A percentile compares a stretch with the other conserved stretches of the same genome.
Evolutionary conservation across 53 echinoderm and acorn worm genomes (phyloP).

Genomic region (Echinometra lucunter): DNA sequence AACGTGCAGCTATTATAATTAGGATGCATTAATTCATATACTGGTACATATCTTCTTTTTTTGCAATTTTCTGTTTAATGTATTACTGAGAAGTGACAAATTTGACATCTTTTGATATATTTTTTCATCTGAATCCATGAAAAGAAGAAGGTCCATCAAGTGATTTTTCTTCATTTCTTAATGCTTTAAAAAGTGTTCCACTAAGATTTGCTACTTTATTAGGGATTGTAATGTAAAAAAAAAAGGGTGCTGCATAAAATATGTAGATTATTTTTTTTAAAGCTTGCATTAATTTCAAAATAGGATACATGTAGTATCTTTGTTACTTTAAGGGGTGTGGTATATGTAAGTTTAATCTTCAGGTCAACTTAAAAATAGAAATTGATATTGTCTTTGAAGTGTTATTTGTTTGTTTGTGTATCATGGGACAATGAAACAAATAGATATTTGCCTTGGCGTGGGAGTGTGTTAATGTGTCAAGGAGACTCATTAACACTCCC

Average conservation of each 20-base stretch:
- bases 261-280: not conserved
- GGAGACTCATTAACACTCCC: no score
- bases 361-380: not conserved
- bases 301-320: not conserved
- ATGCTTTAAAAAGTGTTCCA: not conserved
- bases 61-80: not conserved
- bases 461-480: not conserved
- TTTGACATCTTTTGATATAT: not conserved
- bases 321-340: not conserved
- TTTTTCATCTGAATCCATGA: not conserved
- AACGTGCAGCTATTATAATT: not conserved
- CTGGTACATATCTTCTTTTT: no score
- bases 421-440: not conserved
- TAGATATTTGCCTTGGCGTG: not conserved
- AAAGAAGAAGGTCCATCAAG: not conserved
- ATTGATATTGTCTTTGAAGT: not conserved
- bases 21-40: not conserved
- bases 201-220: not conserved
- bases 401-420: not conserved
- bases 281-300: no score
- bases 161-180: not conserved
- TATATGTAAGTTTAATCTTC: not conserved
- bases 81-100: not conserved
- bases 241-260: not conserved
- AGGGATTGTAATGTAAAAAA: not conserved